Evolutionary conservation across 2,797 vertebrate species (phyloP).

Genomic region (Telmatherina bonti): DNA sequence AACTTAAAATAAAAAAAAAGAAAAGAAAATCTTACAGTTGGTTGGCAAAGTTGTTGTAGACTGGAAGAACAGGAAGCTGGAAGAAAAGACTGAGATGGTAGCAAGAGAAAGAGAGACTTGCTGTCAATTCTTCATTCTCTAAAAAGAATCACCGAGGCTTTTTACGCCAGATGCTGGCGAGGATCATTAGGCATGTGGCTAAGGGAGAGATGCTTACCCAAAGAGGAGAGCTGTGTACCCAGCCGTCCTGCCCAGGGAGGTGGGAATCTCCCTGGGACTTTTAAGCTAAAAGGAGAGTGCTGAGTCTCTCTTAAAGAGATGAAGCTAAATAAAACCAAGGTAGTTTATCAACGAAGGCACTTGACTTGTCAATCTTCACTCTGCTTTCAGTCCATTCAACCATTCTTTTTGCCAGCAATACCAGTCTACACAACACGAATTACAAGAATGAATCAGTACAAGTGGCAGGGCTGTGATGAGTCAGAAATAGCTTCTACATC

Average conservation of each 20-base stretch:
- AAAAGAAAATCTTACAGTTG: constrained; percentile 77
- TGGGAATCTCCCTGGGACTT: constrained; percentile 69
- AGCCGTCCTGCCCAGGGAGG: constrained; percentile 66
- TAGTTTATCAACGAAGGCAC: constrained; percentile 75
- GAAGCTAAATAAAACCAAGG: constrained; percentile 74
- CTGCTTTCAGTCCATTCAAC: constrained; percentile 54
- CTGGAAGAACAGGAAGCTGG: not conserved
- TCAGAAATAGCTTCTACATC: constrained; percentile 57
- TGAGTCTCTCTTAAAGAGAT: constrained; percentile 74
- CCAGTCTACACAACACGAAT: constrained; percentile 64
- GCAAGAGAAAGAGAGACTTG: constrained; percentile 10
- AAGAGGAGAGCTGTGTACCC: constrained; percentile 63
- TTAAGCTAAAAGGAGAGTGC: constrained; percentile 68
- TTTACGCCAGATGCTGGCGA: constrained; percentile 71
- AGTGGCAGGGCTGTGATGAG: constrained; percentile 47
- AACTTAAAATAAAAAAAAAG: no score
- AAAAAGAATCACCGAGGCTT: constrained; percentile 62
- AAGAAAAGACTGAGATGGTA: no score
- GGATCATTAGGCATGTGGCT: constrained; percentile 71
- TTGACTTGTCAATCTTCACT: constrained; percentile 66
- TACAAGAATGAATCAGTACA: constrained; percentile 57
- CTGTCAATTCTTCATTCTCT: constrained; percentile 52
- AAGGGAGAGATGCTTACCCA: constrained; percentile 66
- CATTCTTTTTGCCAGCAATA: constrained; percentile 54
- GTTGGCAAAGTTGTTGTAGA: constrained; percentile 47